Evolutionary conservation across 2,888 invertebrate genomes (phyloP), one percentile per base, ranked within the genome.

Genomic region (Volucella bombylans): DNA sequence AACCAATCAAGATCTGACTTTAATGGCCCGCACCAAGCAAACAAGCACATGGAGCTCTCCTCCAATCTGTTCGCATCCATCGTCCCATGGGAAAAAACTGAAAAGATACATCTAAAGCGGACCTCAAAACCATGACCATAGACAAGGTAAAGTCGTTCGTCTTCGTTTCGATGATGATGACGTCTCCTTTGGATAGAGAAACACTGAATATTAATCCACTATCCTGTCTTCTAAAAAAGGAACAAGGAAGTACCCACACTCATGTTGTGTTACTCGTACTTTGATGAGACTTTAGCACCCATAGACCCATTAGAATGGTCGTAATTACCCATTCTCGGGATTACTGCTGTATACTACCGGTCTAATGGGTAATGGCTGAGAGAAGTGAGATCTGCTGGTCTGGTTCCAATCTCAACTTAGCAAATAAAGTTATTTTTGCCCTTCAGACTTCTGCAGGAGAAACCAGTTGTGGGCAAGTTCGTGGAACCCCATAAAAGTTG

Each of bases 1-100:
- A 82, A 64, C 79, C 78, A 79, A 82, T 82, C 82, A 82, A 79
- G 82, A 79, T 82, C 82, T 82, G 62, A 69, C 79, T 69, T 82
- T 82, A 82, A 78, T 82, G 64, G 82, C 50, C 73, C 73, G 55
- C 72, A 72, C 62, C 72, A 52, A 52, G 54, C 67, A 49, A 71
- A 50, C 49, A 39, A 39, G 18, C 59, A 64, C 57, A 49, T 41
- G 38, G 41, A 11, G 15, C 71, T 39, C 62, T 55, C 45, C 65
- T 61, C 65, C 31, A 31, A 31, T 31, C 31, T 31, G 64, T 59
- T 50, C 55, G 50, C 72, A 78, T 72, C 67, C 78, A 67, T 45
- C 67, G 38, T 67, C 50, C 31, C 72, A 68, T 78, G 72, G 52
- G 72, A 68, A 64, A 47, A 76, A 64, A 76, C 65, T 41, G 43